Percentiles rank a stretch among this genome's conserved stretches.
Conservation (phyloP, 2,888 invertebrate genomes). For the Ferdinandea cuprea region DNA sequence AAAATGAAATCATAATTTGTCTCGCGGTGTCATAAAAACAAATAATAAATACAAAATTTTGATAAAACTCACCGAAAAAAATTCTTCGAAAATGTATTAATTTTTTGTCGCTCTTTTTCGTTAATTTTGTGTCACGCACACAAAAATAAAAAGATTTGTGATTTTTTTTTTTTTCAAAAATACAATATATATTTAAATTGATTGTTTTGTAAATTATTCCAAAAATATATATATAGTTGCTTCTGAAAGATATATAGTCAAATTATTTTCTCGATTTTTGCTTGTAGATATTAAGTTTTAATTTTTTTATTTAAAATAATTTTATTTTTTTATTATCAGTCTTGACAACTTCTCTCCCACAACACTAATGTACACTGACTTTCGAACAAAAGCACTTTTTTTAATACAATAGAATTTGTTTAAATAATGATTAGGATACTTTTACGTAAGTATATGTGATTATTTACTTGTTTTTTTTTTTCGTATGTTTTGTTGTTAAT, state of each 20-base stretch:
- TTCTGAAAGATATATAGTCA: conserved; percentile 20
- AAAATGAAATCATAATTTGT: neutral
- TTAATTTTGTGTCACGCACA: neutral
- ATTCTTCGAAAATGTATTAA: neutral
- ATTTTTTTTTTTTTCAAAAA: too few relatives aligned
- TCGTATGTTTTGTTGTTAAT: conserved; percentile 14
- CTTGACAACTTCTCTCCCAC: conserved; percentile 66
- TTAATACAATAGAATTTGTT: conserved; percentile 9
- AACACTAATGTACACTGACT: conserved; percentile 67
- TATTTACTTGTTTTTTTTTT: conserved; percentile 16
- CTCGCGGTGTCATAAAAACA: neutral
- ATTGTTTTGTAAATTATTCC: conserved; percentile 30
- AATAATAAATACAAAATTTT: neutral
- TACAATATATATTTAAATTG: neutral
- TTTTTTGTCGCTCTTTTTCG: neutral
- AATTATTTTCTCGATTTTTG: too few relatives aligned
- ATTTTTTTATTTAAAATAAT: conserved; percentile 17
- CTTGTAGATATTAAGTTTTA: too few relatives aligned
- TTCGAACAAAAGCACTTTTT: conserved; percentile 26
- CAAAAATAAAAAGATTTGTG: neutral
- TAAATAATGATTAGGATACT: neutral
- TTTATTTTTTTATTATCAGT: conserved; percentile 46
- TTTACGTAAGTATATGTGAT: neutral
- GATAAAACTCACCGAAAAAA: conserved; percentile 44
- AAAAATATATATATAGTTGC: conserved; percentile 46